Base-by-base conservation (phyloP, 2,797 vertebrate genomes). In the Sebastes itinus region DNA sequence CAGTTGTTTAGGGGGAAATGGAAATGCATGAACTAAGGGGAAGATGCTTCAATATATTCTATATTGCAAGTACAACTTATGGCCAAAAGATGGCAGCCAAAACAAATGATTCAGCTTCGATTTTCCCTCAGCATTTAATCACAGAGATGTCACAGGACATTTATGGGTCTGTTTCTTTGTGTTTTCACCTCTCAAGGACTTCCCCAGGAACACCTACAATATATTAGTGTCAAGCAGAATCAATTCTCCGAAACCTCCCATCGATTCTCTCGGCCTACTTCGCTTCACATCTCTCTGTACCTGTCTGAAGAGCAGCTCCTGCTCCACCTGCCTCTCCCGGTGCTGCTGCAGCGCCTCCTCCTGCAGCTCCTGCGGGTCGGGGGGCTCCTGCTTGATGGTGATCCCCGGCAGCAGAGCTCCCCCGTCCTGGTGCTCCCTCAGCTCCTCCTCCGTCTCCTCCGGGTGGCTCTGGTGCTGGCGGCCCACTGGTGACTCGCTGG, bases 391-490 rank as follows among this genome's bases (percentile, higher is more conserved):
- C 88, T 99, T 99, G 85, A 99, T 96, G 79, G 96, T 97, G 85
- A 99, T 93, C 75, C 96, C 92, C 0, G 82, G 91, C 4, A 87
- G 90, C 84, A 96, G 84, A 4, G 65, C 52, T 20, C 96, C 97
- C 23, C 95, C 93, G 14, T 97, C 97, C 92, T 99, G 98, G 91
- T 99, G 98, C 89, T 99, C 98, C 6, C 98, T 94, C 63, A 99
- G 95, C 94, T 99, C 98, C 92, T 99, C 98, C 93, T 99, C 98
- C 0, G 98, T 99, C 95, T 99, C 98, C 95, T 99, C 98, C 0
- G 98, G 98, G 94, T 99, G 98, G 92, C 97, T 99, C 95, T 99
- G 98, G 25, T 98, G 98, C 94, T 99, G 98, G 65, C 98, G 96
- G 13, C 97, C 86, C 64, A 92, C 93, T 0, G 92, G 88, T 0